These are phyloP conservation scores for Lypha dubia DNA, from an alignment of 2,888 invertebrate species.

Conservation along the genomic window DNA sequence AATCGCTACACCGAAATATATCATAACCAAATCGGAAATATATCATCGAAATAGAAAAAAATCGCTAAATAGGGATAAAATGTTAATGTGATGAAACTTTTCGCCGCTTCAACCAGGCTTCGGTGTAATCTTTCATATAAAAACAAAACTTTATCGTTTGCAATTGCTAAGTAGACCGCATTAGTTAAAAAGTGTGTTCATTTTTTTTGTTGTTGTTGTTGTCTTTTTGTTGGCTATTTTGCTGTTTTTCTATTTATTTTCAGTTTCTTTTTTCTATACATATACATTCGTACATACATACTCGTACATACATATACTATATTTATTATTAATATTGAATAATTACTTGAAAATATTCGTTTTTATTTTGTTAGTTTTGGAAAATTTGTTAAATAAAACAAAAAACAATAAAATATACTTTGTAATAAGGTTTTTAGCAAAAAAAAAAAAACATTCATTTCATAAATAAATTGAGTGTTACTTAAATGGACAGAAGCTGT, in stretches of 20 bases:
- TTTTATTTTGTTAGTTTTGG: background rate
- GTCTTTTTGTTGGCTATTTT: slow-evolving; percentile 42
- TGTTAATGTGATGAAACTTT: too few species aligned
- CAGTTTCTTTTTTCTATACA: slow-evolving; percentile 10
- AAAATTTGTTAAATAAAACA: background rate
- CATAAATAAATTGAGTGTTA: background rate
- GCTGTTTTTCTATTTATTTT: slow-evolving; percentile 43
- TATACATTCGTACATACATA: too few species aligned
- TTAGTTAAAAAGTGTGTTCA: slow-evolving; percentile 56
- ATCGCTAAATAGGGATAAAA: too few species aligned
- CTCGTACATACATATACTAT: too few species aligned
- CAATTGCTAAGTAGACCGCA: slow-evolving; percentile 71
- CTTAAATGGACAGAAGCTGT: background rate
- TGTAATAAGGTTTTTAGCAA: slow-evolving; percentile 7
- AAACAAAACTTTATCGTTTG: slow-evolving; percentile 50
- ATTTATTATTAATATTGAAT: slow-evolving; percentile 45
- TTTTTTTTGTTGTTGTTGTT: slow-evolving; percentile 22
- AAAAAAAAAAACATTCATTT: slow-evolving; percentile 12
- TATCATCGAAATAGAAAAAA: too few species aligned
- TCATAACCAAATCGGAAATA: too few species aligned
- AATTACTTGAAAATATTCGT: slow-evolving; percentile 27
- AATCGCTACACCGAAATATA: too few species aligned
- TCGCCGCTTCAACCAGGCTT: background rate
- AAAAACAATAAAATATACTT: slow-evolving; percentile 19
- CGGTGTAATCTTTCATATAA: slow-evolving; percentile 19